Conservation (phyloP, 1,140 invertebrate species). For the Homarus americanus region DNA sequence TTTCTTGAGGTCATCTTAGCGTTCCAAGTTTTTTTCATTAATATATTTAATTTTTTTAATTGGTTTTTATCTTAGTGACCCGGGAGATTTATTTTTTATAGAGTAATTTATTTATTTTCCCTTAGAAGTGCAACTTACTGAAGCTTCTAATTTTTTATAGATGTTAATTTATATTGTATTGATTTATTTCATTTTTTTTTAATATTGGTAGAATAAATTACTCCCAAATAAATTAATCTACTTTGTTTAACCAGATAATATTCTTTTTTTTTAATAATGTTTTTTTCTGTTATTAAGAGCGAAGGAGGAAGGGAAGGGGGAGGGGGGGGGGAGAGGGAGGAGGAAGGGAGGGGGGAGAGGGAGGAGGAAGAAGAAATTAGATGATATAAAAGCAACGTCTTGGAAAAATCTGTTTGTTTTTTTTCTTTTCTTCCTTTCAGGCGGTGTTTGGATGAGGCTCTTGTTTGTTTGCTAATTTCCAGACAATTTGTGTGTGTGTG, state of each 20-base stretch:
- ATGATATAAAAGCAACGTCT: neutral
- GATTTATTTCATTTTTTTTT: neutral
- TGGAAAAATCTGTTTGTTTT: neutral
- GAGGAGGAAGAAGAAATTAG: neutral
- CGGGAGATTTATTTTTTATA: too few species aligned
- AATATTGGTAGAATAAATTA: neutral
- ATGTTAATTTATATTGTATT: neutral
- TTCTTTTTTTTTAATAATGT: slow-evolving; percentile 1
- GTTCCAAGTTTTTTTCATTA: too few species aligned
- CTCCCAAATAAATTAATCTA: neutral
- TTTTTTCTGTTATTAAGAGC: neutral
- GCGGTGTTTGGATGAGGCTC: neutral
- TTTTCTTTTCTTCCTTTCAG: neutral
- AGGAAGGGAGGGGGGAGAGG: neutral
- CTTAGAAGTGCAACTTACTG: too few species aligned
- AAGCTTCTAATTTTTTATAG: too few species aligned
- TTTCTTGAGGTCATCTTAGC: too few species aligned
- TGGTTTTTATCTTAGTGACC: too few species aligned
- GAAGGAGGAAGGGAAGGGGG: neutral
- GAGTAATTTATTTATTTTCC: too few species aligned
- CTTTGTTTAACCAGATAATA: neutral
- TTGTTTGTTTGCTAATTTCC: too few species aligned
- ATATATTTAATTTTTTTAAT: too few species aligned
- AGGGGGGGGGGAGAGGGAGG: neutral
- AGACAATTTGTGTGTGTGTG: too few species aligned